These are phyloP conservation scores for Stegophylla sp. DNA, from an alignment of 2,888 invertebrate genomes.

Conservation along the genomic window DNA sequence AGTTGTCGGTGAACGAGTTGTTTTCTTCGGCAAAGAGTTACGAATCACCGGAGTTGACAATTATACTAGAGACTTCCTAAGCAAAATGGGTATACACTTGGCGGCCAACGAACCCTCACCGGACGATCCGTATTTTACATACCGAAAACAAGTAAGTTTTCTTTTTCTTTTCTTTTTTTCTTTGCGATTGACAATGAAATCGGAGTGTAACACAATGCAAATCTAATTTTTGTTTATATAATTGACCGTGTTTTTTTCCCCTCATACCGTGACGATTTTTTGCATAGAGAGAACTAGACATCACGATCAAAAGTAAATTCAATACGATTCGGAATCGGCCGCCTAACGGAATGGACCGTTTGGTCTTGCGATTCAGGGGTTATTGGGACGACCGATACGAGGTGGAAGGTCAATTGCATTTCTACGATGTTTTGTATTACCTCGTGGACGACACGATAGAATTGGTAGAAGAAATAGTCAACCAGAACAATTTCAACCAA, in stretches of 20 bases:
- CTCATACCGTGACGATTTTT: neutral
- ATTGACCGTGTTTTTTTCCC: neutral
- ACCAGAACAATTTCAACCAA: constrained; percentile 69
- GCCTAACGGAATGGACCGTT: neutral
- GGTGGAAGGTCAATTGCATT: constrained; percentile 78
- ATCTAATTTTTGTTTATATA: too few species aligned
- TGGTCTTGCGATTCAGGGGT: constrained; percentile 77
- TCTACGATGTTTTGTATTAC: constrained; percentile 82
- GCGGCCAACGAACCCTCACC: constrained; percentile 73
- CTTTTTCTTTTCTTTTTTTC: neutral
- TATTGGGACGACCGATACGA: constrained; percentile 88
- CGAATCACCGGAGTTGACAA: constrained; percentile 85
- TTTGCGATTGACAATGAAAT: neutral
- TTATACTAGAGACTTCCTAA: constrained; percentile 84
- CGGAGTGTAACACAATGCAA: neutral
- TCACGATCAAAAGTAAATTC: neutral
- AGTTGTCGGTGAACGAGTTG: constrained; percentile 81
- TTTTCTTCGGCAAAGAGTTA: constrained; percentile 81
- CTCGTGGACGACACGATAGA: constrained; percentile 89
- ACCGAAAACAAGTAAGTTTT: constrained; percentile 25
- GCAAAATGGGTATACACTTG: constrained; percentile 83
- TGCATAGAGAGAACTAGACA: constrained; percentile 3
- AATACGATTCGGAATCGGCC: neutral
- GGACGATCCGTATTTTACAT: constrained; percentile 64
- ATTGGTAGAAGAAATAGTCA: constrained; percentile 74